These are phyloP conservation scores for Eretmocerus hayati DNA, from an alignment of 2,888 invertebrate genomes.

Conservation along the genomic window DNA sequence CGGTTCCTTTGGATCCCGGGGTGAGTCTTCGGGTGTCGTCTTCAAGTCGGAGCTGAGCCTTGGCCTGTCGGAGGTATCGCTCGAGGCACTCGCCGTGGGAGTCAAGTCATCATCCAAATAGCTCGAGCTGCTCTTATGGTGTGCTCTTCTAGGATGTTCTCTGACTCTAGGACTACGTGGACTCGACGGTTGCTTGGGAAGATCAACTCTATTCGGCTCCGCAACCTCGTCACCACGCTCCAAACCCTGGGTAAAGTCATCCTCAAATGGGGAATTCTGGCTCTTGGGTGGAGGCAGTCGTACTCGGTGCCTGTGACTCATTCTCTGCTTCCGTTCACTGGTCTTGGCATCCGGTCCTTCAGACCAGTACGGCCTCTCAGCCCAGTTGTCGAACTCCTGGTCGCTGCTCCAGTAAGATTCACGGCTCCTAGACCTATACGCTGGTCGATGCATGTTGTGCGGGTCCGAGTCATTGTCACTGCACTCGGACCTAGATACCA, in stretches of 20 bases:
- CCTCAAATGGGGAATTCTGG: slow-evolving; percentile 56
- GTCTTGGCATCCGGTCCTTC: slow-evolving; percentile 39
- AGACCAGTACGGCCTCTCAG: slow-evolving; percentile 41
- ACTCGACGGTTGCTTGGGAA: slow-evolving; percentile 28
- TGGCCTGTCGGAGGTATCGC: slow-evolving; percentile 37
- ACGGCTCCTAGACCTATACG: slow-evolving; percentile 41
- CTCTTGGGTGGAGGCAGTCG: slow-evolving; percentile 37
- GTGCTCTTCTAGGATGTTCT: slow-evolving; percentile 31
- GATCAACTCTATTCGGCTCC: slow-evolving; percentile 32
- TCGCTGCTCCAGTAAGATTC: slow-evolving; percentile 45
- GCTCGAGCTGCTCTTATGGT: slow-evolving; percentile 29
- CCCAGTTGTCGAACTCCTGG: slow-evolving; percentile 44
- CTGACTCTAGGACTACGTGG: slow-evolving; percentile 30
- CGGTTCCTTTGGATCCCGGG: slow-evolving; percentile 29
- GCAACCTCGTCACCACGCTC: slow-evolving; percentile 35
- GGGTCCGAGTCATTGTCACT: slow-evolving; percentile 43
- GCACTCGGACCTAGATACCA: slow-evolving; percentile 43
- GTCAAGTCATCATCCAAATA: slow-evolving; percentile 57
- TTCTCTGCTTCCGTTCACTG: slow-evolving; percentile 39
- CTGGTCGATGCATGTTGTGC: slow-evolving; percentile 39
- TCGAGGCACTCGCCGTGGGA: slow-evolving; percentile 43
- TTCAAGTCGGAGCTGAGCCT: slow-evolving; percentile 35
- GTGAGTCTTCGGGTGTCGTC: slow-evolving; percentile 38
- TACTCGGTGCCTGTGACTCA: slow-evolving; percentile 39
- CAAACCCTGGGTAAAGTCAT: slow-evolving; percentile 53